Base-by-base conservation (phyloP, 2,113 vertebrate genomes). In the Semnopithecus entellus region DNA sequence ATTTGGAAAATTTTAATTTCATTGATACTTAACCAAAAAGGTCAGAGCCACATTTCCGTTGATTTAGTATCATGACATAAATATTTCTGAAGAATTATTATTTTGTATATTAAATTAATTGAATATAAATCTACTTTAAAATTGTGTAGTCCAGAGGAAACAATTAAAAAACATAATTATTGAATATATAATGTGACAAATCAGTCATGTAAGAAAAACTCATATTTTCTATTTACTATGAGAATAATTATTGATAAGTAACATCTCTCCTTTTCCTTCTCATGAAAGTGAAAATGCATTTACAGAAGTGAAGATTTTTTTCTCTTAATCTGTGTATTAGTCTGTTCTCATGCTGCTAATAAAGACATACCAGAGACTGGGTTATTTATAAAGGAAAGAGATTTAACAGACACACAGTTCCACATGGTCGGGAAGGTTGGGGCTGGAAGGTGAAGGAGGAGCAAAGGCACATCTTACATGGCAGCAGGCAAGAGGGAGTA, bases 1-100 rank as follows among this genome's bases (percentile, higher is more conserved):
- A 79, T 80, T 97, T 88, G 45, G 50, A 95, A 84, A 94, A 89
- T 75, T 38, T 79, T 73, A 80, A 92, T 75, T 91, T 94, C 32
- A 13, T 64, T 84, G 30, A 55, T 73, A 72, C 32, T 88, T 88
- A 88, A 52, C 2, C 64, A 76, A 78, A 91, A 83, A 61, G 13
- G 16, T 83, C 25, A 94, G 3, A 70, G 35, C 22, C 35, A 90
- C 43, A 66, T 4, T 84, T 79, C 72, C 40, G 38, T 80, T 80
- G 83, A 66, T 40, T 66, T 75, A 35, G 4, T 23, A 16, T 76
- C 10, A 35, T 83, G 43, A 48, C 38, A 30, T 68, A 90, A 70
- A 52, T 86, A 76, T 57, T 88, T 86, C 72, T 93, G 22, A 48
- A 79, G 45, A 83, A 88, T 87, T 50, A 68, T 59, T 85, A 27